Evolutionary conservation across 92 coral and sea anemone species (phyloP).

Genomic region (Anthopleura xanthogrammica): DNA sequence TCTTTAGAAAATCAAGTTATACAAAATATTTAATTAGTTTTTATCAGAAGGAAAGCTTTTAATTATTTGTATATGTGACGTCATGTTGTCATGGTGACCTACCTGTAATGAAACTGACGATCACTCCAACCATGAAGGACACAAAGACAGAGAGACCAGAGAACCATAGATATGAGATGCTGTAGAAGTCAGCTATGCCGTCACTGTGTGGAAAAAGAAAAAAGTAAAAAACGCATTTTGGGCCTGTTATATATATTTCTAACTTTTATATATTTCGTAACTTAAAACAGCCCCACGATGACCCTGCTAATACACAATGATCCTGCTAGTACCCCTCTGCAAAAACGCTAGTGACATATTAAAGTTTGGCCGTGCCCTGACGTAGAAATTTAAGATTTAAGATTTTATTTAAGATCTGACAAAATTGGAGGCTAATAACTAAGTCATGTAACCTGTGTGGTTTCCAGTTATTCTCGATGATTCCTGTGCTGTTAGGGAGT

Average conservation of each 20-base stretch:
- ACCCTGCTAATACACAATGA: too few species aligned
- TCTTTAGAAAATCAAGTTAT: constrained; percentile 23
- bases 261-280: too few species aligned
- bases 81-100: constrained; percentile 15
- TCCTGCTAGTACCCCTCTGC: too few species aligned
- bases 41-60: too few species aligned
- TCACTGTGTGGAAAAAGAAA: constrained; percentile 24
- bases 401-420: neutral
- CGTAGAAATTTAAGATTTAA: too few species aligned
- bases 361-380: too few species aligned
- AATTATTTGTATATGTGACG: neutral
- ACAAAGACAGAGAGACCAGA: constrained; percentile 74
- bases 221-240: too few species aligned
- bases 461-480: constrained; percentile 49
- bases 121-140: constrained; percentile 75
- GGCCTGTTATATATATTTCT: too few species aligned
- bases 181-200: constrained; percentile 81
- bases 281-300: too few species aligned
- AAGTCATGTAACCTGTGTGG: constrained; percentile 40
- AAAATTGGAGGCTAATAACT: too few species aligned
- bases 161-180: constrained; percentile 93
- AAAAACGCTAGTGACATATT: too few species aligned
- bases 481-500: constrained; percentile 18
- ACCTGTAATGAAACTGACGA: constrained; percentile 75
- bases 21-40: neutral